A percentile compares a stretch with the other conserved stretches of the same genome.
Evolutionary conservation across 1,140 invertebrate genomes (phyloP).

Genomic region (Colletes latitarsis): DNA sequence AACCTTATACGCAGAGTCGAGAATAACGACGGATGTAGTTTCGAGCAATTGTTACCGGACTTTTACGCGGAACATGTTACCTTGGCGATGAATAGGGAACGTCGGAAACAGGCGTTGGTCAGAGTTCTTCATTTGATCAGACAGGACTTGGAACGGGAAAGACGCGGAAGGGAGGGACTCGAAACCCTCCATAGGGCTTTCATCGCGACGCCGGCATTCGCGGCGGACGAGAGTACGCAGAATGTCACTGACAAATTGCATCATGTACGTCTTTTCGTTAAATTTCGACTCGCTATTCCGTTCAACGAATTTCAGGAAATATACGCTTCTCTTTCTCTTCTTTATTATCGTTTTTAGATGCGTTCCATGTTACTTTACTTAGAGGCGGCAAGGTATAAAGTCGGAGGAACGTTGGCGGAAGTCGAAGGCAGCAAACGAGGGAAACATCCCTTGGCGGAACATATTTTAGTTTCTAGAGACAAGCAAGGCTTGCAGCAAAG

Average conservation of each 20-base stretch:
- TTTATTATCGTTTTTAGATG: conserved; percentile 84
- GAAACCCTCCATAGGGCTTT: conserved; percentile 96
- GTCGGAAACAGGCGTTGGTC: conserved; percentile 90
- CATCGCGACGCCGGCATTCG: conserved; percentile 93
- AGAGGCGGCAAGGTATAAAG: conserved; percentile 94
- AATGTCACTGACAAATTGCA: conserved; percentile 95
- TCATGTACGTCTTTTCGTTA: conserved; percentile 85
- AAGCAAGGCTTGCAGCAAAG: conserved; percentile 94
- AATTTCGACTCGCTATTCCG: background rate
- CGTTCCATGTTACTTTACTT: conserved; percentile 95
- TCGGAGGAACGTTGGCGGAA: conserved; percentile 90
- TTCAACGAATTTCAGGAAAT: background rate
- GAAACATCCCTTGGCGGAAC: conserved; percentile 91
- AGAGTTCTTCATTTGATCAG: conserved; percentile 91
- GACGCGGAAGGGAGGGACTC: conserved; percentile 91
- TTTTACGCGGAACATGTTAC: conserved; percentile 97
- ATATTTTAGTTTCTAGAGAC: conserved; percentile 93
- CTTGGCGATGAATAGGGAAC: conserved; percentile 94
- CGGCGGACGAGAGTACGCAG: conserved; percentile 94
- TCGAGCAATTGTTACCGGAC: conserved; percentile 93
- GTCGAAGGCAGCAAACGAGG: conserved; percentile 88
- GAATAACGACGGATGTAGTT: conserved; percentile 68
- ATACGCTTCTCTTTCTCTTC: background rate
- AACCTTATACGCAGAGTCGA: conserved; percentile 83
- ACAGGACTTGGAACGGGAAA: conserved; percentile 92